Percentiles rank a stretch among this genome's conserved stretches.
These are phyloP conservation scores for Chaetophractus vellerosus DNA, from an alignment of 2,797 vertebrate species.

Conservation along the genomic window DNA sequence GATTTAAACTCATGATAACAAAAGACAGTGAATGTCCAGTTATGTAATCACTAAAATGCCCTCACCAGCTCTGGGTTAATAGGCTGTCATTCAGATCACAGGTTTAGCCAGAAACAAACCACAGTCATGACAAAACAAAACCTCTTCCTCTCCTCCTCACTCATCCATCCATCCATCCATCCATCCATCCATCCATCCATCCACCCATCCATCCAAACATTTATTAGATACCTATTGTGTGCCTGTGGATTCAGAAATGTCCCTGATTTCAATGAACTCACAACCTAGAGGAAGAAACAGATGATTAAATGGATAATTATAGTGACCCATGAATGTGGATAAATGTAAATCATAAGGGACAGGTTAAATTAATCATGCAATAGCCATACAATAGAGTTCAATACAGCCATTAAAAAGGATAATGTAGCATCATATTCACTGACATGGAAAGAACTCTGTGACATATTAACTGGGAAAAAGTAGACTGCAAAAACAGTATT, in stretches of 20 bases:
- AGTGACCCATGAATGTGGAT: conserved; percentile 33
- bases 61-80: conserved; percentile 67
- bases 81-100: conserved; percentile 64
- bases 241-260: conserved; percentile 19
- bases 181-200: background rate
- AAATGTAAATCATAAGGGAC: conserved; percentile 71
- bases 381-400: conserved; percentile 58
- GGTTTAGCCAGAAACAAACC: conserved; percentile 49
- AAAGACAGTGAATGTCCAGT: conserved; percentile 1
- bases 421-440: background rate
- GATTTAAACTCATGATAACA: conserved; percentile 62
- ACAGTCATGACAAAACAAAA: conserved; percentile 35
- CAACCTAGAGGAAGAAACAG: conserved; percentile 53
- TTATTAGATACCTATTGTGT: background rate
- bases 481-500: conserved; percentile 1
- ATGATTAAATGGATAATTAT: conserved; percentile 78
- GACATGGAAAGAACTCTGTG: conserved; percentile 50
- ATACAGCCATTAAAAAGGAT: conserved; percentile 75
- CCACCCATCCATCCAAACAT: background rate
- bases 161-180: background rate
- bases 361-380: conserved; percentile 79
- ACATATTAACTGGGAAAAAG: background rate
- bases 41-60: conserved; percentile 59
- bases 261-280: conserved; percentile 32
- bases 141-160: conserved; percentile 25